Evolutionary conservation across 1,140 invertebrate genomes (phyloP).

Genomic region (Temnothorax longispinosus): DNA sequence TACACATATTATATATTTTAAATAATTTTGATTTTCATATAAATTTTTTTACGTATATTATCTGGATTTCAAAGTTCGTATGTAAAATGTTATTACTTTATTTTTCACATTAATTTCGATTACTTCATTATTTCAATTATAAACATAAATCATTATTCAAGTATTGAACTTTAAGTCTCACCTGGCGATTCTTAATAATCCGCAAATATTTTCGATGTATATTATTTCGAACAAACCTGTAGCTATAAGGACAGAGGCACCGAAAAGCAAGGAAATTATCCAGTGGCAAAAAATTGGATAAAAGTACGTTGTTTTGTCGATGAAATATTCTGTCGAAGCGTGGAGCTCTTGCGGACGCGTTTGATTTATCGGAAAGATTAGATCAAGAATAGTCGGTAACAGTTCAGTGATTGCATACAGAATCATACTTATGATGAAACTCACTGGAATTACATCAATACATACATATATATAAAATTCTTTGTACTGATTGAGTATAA

Average conservation of each 20-base stretch:
- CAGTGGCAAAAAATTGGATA: constrained; percentile 19
- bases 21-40: neutral
- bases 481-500: neutral
- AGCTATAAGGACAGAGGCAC: neutral
- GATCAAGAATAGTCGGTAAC: neutral
- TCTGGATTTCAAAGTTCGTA: neutral
- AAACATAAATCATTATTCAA: no score
- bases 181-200: constrained; percentile 2
- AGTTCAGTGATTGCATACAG: neutral
- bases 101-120: no score
- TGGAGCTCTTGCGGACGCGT: neutral
- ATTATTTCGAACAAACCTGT: neutral
- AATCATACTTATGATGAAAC: neutral
- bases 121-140: no score
- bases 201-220: neutral
- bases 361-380: constrained; percentile 22
- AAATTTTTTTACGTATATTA: neutral
- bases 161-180: neutral
- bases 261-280: neutral
- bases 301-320: constrained; percentile 14
- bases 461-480: no score
- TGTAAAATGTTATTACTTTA: neutral
- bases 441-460: neutral
- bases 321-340: constrained; percentile 8
- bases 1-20: neutral